Base-by-base conservation (phyloP, 2,888 invertebrate species). In the Diachrysia chrysitis region DNA sequence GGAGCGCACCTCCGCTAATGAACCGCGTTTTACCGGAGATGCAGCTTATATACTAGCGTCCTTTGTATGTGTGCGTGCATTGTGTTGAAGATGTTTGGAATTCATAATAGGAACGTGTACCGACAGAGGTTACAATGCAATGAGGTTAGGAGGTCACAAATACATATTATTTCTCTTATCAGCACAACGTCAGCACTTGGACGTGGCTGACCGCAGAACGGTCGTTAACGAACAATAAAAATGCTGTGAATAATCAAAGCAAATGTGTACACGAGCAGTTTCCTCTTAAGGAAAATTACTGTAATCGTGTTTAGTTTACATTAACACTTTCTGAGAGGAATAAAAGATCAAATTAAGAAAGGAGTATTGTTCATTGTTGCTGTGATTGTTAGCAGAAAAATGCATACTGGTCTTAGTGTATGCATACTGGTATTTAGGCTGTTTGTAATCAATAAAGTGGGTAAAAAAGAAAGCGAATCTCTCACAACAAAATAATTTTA, bases 1-100 rank as follows among this genome's bases (percentile, higher is more conserved):
- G 76, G 85, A 83, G 84, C 88, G 85, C 69, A 76, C 72, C 78
- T 71, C 65, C 66, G 69, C 76, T 81, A 81, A 81, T 81, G 80
- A 81, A 81, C 79, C 76, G 66, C 58, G 46, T 66, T 76, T 72
- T 74, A 74, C 63, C 60, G 58, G 68, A 71, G 71, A 70, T 72
- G 71, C 67, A 69, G 58, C 65, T 69, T 71, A 61, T 58, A 61
- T 58, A 56, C 57, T 59, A 19, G 32, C n/a, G 23, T 25, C 61
- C 37, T 64, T 62, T 62, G 63, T 65, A 23, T 55, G 14, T 62
- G 12, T 68, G 65, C 56, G 23, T 32, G 59, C 57, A 35, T 57
- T 51, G 58, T n/a, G 25, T 25, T n/a, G 23, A n/a, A 54, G n/a
- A 19, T 9, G 5, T 53, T 14, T 29, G 16, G 2, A 4, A 21